Evolutionary conservation across 2,113 vertebrate species (phyloP), one percentile per base, ranked within the genome.

Genomic region (Eurystomus gularis): DNA sequence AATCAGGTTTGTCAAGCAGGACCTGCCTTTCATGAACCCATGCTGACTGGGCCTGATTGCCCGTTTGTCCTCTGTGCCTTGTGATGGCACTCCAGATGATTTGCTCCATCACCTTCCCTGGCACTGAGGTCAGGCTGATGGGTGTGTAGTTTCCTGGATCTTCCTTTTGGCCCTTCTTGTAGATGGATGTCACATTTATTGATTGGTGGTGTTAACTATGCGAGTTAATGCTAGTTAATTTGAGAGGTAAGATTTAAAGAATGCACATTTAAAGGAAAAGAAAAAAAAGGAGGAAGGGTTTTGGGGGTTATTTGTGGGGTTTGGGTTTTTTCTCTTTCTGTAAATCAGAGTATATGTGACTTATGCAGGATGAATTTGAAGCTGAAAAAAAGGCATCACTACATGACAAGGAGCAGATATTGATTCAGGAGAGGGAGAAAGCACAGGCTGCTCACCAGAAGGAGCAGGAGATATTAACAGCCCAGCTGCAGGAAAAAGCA

Each of bases 361-460:
- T 94, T 75, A 8, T 29, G 3, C 72, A 98, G 98, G 96, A 95
- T 2, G 97, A 97, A 82, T 95, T 97, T 92, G 97, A 97, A 89
- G 61, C 66, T 79, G 96, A 97, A 57, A 97, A 96, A 42, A 94
- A 76, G 77, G 42, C 86, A 60, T 94, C 71, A 3, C 61, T 96
- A 6, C 52, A 44, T 44, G 86, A 95, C 46, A 73, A 94, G 57
- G 93, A 95, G 69, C 90, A 96, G 69, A 31, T 55, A 14, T 61
- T 87, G 28, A 54, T 35, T 62, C 51, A 73, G 12, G 95, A 97
- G 61, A 44, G 69, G 14, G 96, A 97, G 55, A 90, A 87, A 23
- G 60, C 55, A 13, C 90, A 64, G n/a, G 52, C 70, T 42, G 60
- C 66, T 82, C 61, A 71, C 18, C 78, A 72, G 23, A 85, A 95